These are phyloP conservation scores for Clivina fossor DNA, from an alignment of 2,888 invertebrate species.

Conservation along the genomic window DNA sequence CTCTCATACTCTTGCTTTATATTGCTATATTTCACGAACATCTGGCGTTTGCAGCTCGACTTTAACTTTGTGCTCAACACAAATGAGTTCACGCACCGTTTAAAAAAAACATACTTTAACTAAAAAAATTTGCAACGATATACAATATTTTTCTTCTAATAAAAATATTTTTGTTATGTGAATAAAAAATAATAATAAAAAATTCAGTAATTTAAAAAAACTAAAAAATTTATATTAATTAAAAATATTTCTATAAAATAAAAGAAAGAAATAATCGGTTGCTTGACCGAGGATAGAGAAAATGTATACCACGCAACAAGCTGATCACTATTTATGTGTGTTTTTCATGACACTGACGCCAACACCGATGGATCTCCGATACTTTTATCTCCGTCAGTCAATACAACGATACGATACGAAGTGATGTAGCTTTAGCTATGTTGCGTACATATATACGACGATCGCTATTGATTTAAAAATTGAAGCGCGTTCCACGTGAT, in stretches of 20 bases:
- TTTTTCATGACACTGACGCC: slow-evolving; percentile 47
- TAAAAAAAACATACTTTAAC: slow-evolving; percentile 38
- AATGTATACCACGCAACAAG: slow-evolving; percentile 5
- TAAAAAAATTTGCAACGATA: too few species aligned
- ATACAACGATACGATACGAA: slow-evolving; percentile 43
- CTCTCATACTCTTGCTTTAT: slow-evolving; percentile 2
- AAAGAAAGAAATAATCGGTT: too few species aligned
- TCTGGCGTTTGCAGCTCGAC: slow-evolving; percentile 27
- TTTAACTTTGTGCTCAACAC: slow-evolving; percentile 9
- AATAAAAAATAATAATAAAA: too few species aligned
- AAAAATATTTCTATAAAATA: too few species aligned
- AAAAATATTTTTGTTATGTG: too few species aligned
- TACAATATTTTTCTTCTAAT: neutral
- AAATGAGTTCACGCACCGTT: slow-evolving; percentile 40
- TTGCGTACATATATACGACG: slow-evolving; percentile 47
- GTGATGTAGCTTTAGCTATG: slow-evolving; percentile 15
- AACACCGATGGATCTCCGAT: slow-evolving; percentile 47
- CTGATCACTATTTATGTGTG: slow-evolving; percentile 43
- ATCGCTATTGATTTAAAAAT: slow-evolving; percentile 52
- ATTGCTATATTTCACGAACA: slow-evolving; percentile 36
- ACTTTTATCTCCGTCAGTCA: slow-evolving; percentile 50
- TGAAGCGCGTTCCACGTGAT: slow-evolving; percentile 50
- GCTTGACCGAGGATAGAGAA: too few species aligned
- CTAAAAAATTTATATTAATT: too few species aligned
- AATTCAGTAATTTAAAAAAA: too few species aligned